Percentiles rank a stretch among this genome's conserved stretches.
These are phyloP conservation scores for Megastigmus dorsalis DNA, from an alignment of 2,888 invertebrate genomes.

Conservation along the genomic window DNA sequence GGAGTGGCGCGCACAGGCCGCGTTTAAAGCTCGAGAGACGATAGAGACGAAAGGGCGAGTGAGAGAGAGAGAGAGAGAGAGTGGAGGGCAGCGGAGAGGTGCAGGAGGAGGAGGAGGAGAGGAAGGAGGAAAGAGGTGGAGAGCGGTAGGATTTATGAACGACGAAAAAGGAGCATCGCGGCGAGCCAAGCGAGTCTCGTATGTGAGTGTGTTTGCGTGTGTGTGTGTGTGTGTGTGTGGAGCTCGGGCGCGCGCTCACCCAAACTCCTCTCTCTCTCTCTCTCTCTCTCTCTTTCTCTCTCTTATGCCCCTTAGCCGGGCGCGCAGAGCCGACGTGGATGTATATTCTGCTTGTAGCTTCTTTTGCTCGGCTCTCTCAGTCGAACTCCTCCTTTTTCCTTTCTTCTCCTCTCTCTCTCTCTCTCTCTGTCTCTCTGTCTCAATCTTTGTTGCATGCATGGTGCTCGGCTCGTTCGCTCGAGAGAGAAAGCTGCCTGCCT, in stretches of 20 bases:
- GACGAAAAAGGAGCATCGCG: constrained; percentile 63
- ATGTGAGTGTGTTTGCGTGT: neutral
- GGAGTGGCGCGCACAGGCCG: constrained; percentile 11
- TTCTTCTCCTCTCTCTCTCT: constrained; percentile 54
- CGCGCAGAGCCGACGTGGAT: too few species aligned
- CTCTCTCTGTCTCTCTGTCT: constrained; percentile 59
- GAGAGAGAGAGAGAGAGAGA: constrained; percentile 30
- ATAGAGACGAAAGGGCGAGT: constrained; percentile 42
- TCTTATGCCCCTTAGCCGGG: neutral
- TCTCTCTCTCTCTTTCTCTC: neutral
- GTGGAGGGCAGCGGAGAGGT: constrained; percentile 11
- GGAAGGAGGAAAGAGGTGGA: constrained; percentile 34
- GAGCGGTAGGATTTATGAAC: constrained; percentile 68
- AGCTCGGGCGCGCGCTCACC: too few species aligned
- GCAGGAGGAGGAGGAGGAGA: constrained; percentile 41
- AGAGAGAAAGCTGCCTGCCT: too few species aligned
- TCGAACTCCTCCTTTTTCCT: constrained; percentile 42
- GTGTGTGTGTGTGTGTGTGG: neutral
- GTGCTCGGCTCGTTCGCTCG: too few species aligned
- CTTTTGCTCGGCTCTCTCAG: too few species aligned
- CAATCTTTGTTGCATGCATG: constrained; percentile 43
- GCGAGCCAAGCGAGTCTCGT: neutral
- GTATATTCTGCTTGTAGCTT: constrained; percentile 32
- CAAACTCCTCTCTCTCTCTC: neutral
- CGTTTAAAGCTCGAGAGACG: constrained; percentile 47